Evolutionary conservation across 2,113 vertebrate genomes (phyloP).

Genomic region (Electrona antarctica): DNA sequence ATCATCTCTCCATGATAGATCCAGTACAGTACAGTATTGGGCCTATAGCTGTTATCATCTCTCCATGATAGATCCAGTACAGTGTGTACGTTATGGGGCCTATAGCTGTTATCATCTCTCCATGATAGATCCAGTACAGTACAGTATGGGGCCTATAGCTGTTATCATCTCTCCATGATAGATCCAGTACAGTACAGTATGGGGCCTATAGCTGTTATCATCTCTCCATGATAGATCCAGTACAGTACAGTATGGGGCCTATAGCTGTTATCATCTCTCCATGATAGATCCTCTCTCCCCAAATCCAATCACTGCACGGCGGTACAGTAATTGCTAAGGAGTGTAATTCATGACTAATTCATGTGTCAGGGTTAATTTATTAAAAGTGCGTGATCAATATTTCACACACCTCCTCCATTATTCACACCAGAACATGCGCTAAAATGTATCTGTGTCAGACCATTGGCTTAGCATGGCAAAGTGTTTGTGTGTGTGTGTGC

Average conservation of each 20-base stretch:
- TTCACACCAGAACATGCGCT: slow-evolving; percentile 69
- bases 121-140: too few relatives aligned
- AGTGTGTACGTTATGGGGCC: too few relatives aligned
- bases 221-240: too few relatives aligned
- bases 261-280: slow-evolving; percentile 46
- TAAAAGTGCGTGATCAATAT: slow-evolving; percentile 75
- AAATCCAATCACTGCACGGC: slow-evolving; percentile 58
- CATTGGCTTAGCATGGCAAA: slow-evolving; percentile 35
- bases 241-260: slow-evolving; percentile 5
- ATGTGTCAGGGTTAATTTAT: slow-evolving; percentile 75
- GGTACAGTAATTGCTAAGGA: slow-evolving; percentile 67
- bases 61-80: too few relatives aligned
- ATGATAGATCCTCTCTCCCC: slow-evolving; percentile 44
- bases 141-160: too few relatives aligned
- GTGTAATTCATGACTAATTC: slow-evolving; percentile 75
- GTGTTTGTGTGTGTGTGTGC: slow-evolving; percentile 19
- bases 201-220: too few relatives aligned
- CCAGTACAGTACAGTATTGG: too few relatives aligned
- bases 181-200: too few relatives aligned
- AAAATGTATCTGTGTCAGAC: slow-evolving; percentile 73
- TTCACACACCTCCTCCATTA: slow-evolving; percentile 72
- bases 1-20: too few relatives aligned
- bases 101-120: too few relatives aligned
- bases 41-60: too few relatives aligned
- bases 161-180: too few relatives aligned